A percentile compares a stretch with the other conserved stretches of the same genome.
These are phyloP conservation scores for Apomyelois bistriatella DNA, from an alignment of 2,888 invertebrate genomes.

Conservation along the genomic window DNA sequence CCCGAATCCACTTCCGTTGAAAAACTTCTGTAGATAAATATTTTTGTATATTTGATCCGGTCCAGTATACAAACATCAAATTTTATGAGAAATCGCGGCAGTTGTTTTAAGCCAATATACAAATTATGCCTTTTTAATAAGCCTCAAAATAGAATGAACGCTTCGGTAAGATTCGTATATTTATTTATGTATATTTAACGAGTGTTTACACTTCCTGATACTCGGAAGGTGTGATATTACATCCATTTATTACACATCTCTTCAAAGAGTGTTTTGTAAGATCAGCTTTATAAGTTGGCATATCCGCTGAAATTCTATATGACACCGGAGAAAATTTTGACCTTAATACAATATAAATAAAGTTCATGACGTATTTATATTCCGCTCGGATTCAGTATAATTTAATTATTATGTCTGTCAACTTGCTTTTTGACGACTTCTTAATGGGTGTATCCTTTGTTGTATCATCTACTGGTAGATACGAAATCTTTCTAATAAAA, in stretches of 20 bases:
- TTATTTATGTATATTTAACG: conserved; percentile 6
- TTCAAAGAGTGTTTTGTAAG: conserved; percentile 2
- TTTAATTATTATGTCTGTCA: background rate
- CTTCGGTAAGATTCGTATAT: background rate
- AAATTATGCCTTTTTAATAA: background rate
- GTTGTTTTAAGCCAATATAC: background rate
- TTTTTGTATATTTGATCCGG: conserved; percentile 25
- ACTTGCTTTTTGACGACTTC: too few relatives aligned
- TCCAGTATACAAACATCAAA: background rate
- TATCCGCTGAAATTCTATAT: conserved; percentile 6
- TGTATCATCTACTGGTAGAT: too few relatives aligned
- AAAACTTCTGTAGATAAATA: conserved; percentile 26
- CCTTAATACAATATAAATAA: background rate
- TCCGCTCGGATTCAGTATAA: background rate
- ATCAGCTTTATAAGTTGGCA: background rate
- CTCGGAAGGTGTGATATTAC: conserved; percentile 9
- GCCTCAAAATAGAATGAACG: background rate
- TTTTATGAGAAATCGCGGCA: background rate
- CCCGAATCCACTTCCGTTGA: too few relatives aligned
- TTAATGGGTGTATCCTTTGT: too few relatives aligned
- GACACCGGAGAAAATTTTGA: background rate
- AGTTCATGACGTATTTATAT: background rate
- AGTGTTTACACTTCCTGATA: conserved; percentile 8
- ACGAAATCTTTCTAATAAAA: too few relatives aligned
- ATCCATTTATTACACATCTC: background rate